Conservation (phyloP, 2,888 invertebrate species). For the Scaptomyza polygonia region DNA sequence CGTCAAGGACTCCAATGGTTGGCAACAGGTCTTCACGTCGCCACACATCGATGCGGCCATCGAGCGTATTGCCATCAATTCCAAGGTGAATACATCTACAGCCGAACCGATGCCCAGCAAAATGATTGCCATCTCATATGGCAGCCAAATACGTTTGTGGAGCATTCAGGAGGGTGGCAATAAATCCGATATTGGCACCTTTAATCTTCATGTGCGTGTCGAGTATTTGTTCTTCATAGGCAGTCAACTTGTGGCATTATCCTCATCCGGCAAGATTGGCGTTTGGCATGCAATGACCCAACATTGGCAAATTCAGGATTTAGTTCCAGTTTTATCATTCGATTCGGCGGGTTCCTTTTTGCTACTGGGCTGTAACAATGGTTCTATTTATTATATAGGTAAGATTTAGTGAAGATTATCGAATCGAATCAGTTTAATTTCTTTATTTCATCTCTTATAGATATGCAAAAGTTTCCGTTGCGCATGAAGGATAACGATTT, state of each 20-base stretch:
- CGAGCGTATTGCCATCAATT: slow-evolving; percentile 96
- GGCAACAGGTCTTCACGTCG: slow-evolving; percentile 97
- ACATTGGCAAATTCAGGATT: slow-evolving; percentile 99
- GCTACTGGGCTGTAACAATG: slow-evolving; percentile 97
- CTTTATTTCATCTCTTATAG: slow-evolving; percentile 84
- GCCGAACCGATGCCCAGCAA: slow-evolving; percentile 87
- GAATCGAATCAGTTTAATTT: neutral
- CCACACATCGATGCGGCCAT: slow-evolving; percentile 94
- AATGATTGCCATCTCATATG: slow-evolving; percentile 93
- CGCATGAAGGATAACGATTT: slow-evolving; percentile 99
- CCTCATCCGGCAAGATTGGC: slow-evolving; percentile 96
- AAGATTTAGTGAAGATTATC: slow-evolving; percentile 63
- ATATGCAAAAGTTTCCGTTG: slow-evolving; percentile 99
- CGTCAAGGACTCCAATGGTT: slow-evolving; percentile 97
- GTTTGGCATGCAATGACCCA: slow-evolving; percentile 99
- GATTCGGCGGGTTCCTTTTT: slow-evolving; percentile 99
- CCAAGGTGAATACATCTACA: slow-evolving; percentile 85
- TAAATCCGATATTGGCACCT: slow-evolving; percentile 92
- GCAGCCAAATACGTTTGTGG: slow-evolving; percentile 91
- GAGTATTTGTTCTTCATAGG: slow-evolving; percentile 99
- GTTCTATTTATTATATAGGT: slow-evolving; percentile 98
- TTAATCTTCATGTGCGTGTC: slow-evolving; percentile 95
- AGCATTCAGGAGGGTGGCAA: slow-evolving; percentile 91
- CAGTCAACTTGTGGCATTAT: slow-evolving; percentile 97
- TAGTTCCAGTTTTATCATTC: slow-evolving; percentile 96